These are phyloP conservation scores for Camponotus floridanus DNA, from an alignment of 1,140 invertebrate species.

Conservation along the genomic window DNA sequence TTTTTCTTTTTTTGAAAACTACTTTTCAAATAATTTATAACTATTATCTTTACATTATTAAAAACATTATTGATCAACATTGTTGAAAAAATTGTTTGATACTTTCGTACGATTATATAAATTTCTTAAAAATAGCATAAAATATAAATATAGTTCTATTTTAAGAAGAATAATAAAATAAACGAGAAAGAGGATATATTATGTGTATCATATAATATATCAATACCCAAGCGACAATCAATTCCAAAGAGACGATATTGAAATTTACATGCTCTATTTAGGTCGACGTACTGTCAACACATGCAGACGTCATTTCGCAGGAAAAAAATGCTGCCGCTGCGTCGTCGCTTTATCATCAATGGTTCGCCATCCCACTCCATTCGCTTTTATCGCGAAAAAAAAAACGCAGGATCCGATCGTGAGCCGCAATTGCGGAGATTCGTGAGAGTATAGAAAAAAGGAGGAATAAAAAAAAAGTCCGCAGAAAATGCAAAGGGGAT, in stretches of 20 bases:
- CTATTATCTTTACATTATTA: background rate
- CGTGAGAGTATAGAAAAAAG: background rate
- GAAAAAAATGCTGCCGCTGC: conserved; percentile 5
- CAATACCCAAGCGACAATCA: background rate
- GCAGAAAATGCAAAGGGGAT: background rate
- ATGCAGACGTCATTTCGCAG: conserved; percentile 15
- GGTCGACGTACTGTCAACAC: background rate
- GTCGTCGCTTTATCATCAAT: conserved; percentile 42
- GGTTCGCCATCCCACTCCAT: background rate
- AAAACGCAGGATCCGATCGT: conserved; percentile 41
- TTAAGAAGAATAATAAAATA: background rate
- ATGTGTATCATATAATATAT: background rate
- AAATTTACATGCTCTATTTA: background rate
- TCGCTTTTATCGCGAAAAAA: conserved; percentile 9
- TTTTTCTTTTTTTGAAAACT: background rate
- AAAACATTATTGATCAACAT: no score
- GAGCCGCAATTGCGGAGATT: conserved; percentile 49
- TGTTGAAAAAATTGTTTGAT: background rate
- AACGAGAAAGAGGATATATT: background rate
- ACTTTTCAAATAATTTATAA: background rate
- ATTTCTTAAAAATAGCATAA: background rate
- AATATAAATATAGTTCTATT: background rate
- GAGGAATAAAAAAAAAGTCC: background rate
- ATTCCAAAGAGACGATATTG: background rate
- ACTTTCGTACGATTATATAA: background rate